A percentile compares a stretch with the other conserved stretches of the same genome.
Conservation (phyloP, 2,888 invertebrate species). For the Carterocephalus palaemon region DNA sequence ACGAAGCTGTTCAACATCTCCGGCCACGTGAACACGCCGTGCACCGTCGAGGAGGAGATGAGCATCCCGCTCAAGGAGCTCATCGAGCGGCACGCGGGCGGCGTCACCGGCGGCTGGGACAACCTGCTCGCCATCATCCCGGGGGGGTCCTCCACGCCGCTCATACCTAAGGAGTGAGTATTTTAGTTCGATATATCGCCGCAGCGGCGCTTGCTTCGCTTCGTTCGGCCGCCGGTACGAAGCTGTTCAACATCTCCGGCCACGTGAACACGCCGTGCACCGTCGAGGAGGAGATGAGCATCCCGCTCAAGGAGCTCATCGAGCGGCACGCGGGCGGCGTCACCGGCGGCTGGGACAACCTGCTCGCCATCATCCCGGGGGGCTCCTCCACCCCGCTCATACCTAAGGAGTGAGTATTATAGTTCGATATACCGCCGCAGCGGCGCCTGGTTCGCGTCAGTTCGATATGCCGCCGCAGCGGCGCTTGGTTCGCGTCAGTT, state of each 20-base stretch:
- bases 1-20: conserved; percentile 99
- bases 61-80: conserved; percentile 96
- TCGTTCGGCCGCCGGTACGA: too few species aligned
- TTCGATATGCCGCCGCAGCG: too few species aligned
- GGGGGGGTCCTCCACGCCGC: conserved; percentile 98
- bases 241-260: conserved; percentile 98
- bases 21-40: conserved; percentile 98
- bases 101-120: conserved; percentile 98
- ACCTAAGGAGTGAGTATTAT: too few species aligned
- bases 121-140: conserved; percentile 98
- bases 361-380: too few species aligned
- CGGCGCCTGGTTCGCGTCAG: too few species aligned
- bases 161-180: conserved; percentile 93
- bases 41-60: conserved; percentile 99
- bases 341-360: conserved; percentile 98
- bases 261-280: conserved; percentile 98
- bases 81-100: conserved; percentile 97
- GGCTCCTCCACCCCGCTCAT: too few species aligned
- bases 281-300: too few species aligned
- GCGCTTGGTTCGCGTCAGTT: too few species aligned
- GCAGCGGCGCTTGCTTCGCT: too few species aligned
- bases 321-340: too few species aligned
- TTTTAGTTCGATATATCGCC: conserved; percentile 68
- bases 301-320: too few species aligned
- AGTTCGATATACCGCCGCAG: too few species aligned